Evolutionary conservation across 2,888 invertebrate species (phyloP), one percentile per base, ranked within the genome.

Genomic region (Flexamia atlantica): DNA sequence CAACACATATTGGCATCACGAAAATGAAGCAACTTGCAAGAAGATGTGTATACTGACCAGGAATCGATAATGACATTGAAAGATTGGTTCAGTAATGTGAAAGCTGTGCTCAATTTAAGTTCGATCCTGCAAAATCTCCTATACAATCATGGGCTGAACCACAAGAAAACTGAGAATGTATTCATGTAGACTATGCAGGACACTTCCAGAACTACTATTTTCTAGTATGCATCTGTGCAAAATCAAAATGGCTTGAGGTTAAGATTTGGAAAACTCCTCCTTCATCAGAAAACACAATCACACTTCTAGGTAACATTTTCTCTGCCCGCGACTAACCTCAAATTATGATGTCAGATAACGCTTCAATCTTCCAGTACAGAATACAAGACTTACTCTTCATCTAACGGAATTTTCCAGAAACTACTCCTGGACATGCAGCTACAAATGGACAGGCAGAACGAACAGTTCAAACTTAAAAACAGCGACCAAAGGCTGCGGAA

Each of bases 21-120:
- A 88, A 87, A 50, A 89, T 88, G 86, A 88, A 88, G 74, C 74
- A 85, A 17, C 50, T 88, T 7, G 87, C 87, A 20, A 83, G 88
- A 30, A 85, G 86, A 1, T 87, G 87, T 79, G 86, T 88, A 20
- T 88, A 87, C 86, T 89, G 88, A 88, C n/a, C 46, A 14, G 40
- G 5, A n/a, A 79, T 79, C 50, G 88, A 89, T 70, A 72, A 70
- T 57, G 86, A 87, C 53, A 87, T 88, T 30, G 87, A 87, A 79
- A 9, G 50, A 14, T 40, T 87, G 1, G 87, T 87, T n/a, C 83
- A 84, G 72, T 57, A 82, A 20, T 88, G 87, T 84, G 42, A 60
- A 79, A 36, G 81, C 7, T 88, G 88, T 84, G 85, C 85, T n/a
- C 82, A 86, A n/a, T 83, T 85, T 1, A 85, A 86, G 81, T 86